These are phyloP conservation scores for Sinohyriopsis cumingii DNA, from an alignment of 2,888 invertebrate genomes.

Conservation along the genomic window DNA sequence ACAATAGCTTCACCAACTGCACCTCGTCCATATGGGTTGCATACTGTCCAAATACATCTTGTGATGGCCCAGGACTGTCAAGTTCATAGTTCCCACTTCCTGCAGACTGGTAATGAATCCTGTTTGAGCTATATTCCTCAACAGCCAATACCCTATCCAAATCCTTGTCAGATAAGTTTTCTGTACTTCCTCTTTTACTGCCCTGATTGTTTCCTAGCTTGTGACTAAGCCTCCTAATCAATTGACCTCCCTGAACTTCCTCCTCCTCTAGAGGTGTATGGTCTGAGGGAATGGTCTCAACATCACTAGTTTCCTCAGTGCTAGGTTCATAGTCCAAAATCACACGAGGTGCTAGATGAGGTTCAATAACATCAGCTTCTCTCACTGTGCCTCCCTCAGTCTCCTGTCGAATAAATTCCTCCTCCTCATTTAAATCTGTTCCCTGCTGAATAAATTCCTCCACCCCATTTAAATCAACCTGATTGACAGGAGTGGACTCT, in stretches of 20 bases:
- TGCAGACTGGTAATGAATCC: conserved; percentile 7
- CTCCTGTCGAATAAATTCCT: conserved; percentile 1
- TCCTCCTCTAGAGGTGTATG: conserved; percentile 30
- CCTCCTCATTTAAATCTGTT: conserved; percentile 8
- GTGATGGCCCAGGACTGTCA: conserved; percentile 29
- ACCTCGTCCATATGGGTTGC: conserved; percentile 32
- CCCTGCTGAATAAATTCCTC: conserved; percentile 12
- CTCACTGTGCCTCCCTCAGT: not conserved
- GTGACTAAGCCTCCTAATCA: not conserved
- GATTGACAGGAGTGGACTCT: too few species aligned
- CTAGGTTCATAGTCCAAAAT: conserved; percentile 40
- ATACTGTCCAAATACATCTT: conserved; percentile 34
- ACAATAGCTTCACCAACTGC: conserved; percentile 18
- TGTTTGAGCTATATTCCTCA: conserved; percentile 23
- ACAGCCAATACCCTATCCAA: conserved; percentile 38
- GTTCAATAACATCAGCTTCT: conserved; percentile 23
- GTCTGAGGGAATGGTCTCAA: conserved; percentile 16
- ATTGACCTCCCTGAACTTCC: conserved; percentile 10
- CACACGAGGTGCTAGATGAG: conserved; percentile 25
- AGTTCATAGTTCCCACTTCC: conserved; percentile 13
- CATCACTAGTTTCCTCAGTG: conserved; percentile 31
- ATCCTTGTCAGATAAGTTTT: conserved; percentile 32
- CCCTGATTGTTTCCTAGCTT: conserved; percentile 1
- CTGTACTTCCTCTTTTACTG: not conserved
- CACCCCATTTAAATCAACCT: not conserved